These are phyloP conservation scores for Caprella mutica DNA, from an alignment of 2,888 invertebrate genomes.

Conservation along the genomic window DNA sequence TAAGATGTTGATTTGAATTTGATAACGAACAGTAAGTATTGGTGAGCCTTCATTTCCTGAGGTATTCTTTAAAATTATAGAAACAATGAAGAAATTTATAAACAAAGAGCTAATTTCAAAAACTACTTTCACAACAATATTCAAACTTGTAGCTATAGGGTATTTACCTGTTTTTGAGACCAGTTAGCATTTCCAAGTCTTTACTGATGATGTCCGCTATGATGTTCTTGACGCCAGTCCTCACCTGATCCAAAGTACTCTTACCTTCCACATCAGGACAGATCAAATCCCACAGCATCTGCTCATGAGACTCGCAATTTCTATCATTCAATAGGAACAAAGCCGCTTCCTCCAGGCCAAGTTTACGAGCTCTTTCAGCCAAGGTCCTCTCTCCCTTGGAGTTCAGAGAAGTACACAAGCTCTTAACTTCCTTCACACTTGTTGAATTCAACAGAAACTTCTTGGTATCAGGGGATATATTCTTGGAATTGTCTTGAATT, in stretches of 20 bases:
- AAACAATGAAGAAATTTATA: no score
- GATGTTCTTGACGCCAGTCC: conserved; percentile 61
- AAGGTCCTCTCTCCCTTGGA: conserved; percentile 50
- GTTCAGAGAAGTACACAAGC: conserved; percentile 6
- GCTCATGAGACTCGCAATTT: conserved; percentile 14
- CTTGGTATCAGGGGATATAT: background rate
- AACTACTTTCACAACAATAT: no score
- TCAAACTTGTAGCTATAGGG: no score
- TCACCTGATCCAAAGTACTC: conserved; percentile 50
- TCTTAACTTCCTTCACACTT: background rate
- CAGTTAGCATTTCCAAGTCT: no score
- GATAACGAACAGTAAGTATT: no score
- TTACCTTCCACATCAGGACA: conserved; percentile 43
- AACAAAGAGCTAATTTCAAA: no score
- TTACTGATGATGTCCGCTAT: conserved; percentile 70
- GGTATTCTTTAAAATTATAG: no score
- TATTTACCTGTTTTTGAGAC: no score
- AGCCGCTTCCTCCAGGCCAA: conserved; percentile 62
- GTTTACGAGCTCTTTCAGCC: conserved; percentile 63
- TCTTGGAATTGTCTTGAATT: background rate
- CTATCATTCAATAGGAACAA: conserved; percentile 50
- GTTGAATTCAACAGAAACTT: background rate
- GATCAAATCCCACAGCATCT: conserved; percentile 41
- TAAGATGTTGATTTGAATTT: no score
- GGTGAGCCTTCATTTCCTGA: no score